phyloP scores from a whole-genome alignment of 2,113 vertebrate species.

The Myrmecobius fasciatus region DNA sequence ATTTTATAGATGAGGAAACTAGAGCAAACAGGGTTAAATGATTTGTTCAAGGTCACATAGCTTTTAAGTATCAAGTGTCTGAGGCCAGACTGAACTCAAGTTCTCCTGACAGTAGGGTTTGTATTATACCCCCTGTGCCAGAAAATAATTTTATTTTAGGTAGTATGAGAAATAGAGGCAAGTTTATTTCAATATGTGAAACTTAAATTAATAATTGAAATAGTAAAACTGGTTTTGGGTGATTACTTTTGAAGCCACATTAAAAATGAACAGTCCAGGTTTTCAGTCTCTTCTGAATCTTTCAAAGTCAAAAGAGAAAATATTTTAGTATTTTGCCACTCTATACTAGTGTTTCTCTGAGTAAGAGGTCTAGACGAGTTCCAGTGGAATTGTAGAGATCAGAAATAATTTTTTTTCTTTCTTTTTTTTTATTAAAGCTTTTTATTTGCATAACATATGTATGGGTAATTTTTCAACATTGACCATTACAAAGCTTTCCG shows the following conservation, averaged over 20 bases:
- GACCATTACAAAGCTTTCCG: too few relatives aligned
- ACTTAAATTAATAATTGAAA: not conserved
- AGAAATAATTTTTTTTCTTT: conserved; percentile 58
- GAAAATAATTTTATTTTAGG: not conserved
- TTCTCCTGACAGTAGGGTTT: not conserved
- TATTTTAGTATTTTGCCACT: not conserved
- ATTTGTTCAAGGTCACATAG: too few relatives aligned
- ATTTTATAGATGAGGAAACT: too few relatives aligned
- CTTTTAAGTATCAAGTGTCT: too few relatives aligned
- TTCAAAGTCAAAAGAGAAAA: not conserved
- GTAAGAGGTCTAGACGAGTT: conserved; percentile 23
- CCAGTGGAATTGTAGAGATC: conserved; percentile 28
- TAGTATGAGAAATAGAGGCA: not conserved
- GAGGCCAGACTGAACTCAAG: not conserved
- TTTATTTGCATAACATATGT: too few relatives aligned
- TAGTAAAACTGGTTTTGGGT: not conserved
- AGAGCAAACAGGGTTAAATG: too few relatives aligned
- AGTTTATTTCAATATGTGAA: not conserved
- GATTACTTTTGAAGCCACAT: not conserved
- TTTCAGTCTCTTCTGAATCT: not conserved
- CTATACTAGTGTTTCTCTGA: conserved; percentile 53
- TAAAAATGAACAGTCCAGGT: not conserved
- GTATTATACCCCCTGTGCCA: not conserved
- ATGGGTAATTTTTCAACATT: too few relatives aligned
- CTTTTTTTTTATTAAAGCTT: too few relatives aligned